Evolutionary conservation across 1,140 invertebrate species (phyloP), one percentile per base, ranked within the genome.

Genomic region (Littorina saxatilis): DNA sequence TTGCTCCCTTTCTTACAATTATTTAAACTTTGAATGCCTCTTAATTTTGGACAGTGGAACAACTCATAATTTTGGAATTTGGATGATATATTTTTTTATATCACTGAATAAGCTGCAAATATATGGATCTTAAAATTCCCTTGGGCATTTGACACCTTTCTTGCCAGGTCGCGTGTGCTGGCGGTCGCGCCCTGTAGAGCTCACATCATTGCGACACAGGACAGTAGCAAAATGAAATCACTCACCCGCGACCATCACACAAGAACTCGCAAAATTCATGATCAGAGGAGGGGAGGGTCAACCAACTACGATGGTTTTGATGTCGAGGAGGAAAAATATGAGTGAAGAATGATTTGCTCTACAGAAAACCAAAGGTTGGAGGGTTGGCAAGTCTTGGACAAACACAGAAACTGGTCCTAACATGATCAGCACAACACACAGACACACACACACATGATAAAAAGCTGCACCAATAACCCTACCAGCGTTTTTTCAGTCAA

Each of bases 131-230:
- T n/a, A n/a, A n/a, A n/a, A n/a, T n/a, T n/a, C n/a, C n/a, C 35
- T 17, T 76, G 78, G 82, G 70, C 77, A 83, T 79, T 55, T 66
- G 43, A 83, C 82, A 83, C 82, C 82, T 83, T 83, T 83, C 82
- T 73, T 83, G 76, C 55, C 50, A 72, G 72, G 75, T 27, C 11
- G 20, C 32, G 58, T 78, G 43, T 39, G 75, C 75, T 58, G 55
- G 75, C 39, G 2, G 9, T 27, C 52, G 27, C 1, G 58, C 75
- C 55, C 52, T 66, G 35, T 43, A 35, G 58, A 58, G 39, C 5
- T 13, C 74, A 58, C 35, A 39, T 17, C 43, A 47, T 47, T 47
- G 43, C 43, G 17, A 47, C 17, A 5, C 7, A 17, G 43, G 43
- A 47, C 43, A 47, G 43, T 47, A 47, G 43, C 43, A 47, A 47